Evolutionary conservation across 2,888 invertebrate genomes (phyloP).

Genomic region (Morpho achilles): DNA sequence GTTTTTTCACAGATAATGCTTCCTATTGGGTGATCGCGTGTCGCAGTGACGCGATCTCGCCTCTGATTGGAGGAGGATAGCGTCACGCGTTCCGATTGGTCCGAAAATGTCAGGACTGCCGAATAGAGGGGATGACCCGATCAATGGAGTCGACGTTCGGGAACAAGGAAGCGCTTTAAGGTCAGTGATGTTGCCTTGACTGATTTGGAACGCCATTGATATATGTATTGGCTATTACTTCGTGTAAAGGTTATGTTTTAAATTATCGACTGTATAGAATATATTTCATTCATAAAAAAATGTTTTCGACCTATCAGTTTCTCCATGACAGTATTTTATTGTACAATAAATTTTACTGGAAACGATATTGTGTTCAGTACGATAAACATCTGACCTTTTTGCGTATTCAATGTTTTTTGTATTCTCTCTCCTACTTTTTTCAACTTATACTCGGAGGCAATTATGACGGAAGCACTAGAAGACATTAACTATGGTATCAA

Average conservation of each 20-base stretch:
- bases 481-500: too few relatives aligned
- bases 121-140: conserved; percentile 59
- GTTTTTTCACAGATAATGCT: conserved; percentile 31
- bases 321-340: too few relatives aligned
- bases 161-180: conserved; percentile 73
- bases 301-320: too few relatives aligned
- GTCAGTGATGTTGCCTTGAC: conserved; percentile 31
- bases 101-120: conserved; percentile 71
- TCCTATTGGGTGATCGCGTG: conserved; percentile 33
- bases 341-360: too few relatives aligned
- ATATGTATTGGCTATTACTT: not conserved
- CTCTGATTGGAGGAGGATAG: conserved; percentile 48
- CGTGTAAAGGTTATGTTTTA: not conserved
- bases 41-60: conserved; percentile 44
- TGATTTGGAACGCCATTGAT: conserved; percentile 8
- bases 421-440: too few relatives aligned
- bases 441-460: too few relatives aligned
- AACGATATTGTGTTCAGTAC: too few relatives aligned
- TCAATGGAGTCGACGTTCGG: conserved; percentile 71
- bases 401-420: too few relatives aligned
- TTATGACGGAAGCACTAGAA: too few relatives aligned
- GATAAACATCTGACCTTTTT: too few relatives aligned
- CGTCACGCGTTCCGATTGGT: conserved; percentile 43
- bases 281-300: too few relatives aligned
- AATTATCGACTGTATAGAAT: too few relatives aligned